Evolutionary conservation across 2,113 vertebrate genomes (phyloP).

Genomic region (Xiphophorus hellerii): DNA sequence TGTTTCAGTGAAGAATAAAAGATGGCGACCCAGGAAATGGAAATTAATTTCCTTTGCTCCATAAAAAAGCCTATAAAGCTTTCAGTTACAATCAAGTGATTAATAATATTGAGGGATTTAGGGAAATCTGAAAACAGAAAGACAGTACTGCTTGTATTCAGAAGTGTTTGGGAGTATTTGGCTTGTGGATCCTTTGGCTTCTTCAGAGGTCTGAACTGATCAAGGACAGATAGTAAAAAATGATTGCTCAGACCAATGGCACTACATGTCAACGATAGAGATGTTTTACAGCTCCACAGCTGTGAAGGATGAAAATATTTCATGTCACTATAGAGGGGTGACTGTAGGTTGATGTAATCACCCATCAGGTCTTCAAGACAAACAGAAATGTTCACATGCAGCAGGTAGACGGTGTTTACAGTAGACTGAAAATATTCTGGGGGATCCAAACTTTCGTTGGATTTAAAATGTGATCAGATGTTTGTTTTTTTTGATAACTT

Average conservation of each 20-base stretch:
- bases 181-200: not conserved
- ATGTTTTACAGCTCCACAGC: constrained; percentile 48
- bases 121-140: not conserved
- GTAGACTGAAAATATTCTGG: not conserved
- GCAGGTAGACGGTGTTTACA: not conserved
- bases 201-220: constrained; percentile 32
- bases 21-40: not conserved
- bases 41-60: not conserved
- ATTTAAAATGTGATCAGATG: no score
- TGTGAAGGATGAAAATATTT: constrained; percentile 49
- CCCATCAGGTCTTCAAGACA: constrained; percentile 8
- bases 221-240: constrained; percentile 39
- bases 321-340: constrained; percentile 16
- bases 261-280: constrained; percentile 13
- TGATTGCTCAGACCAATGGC: constrained; percentile 31
- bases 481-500: no score
- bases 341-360: constrained; percentile 10
- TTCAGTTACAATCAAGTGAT: not conserved
- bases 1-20: not conserved
- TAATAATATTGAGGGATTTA: not conserved
- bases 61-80: not conserved
- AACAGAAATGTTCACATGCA: not conserved
- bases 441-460: no score
- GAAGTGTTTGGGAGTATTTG: not conserved
- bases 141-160: not conserved